Percentiles rank a stretch among this genome's conserved stretches.
phyloP scores from a whole-genome alignment of 2,113 vertebrate genomes.

The Spheniscus mendiculus region DNA sequence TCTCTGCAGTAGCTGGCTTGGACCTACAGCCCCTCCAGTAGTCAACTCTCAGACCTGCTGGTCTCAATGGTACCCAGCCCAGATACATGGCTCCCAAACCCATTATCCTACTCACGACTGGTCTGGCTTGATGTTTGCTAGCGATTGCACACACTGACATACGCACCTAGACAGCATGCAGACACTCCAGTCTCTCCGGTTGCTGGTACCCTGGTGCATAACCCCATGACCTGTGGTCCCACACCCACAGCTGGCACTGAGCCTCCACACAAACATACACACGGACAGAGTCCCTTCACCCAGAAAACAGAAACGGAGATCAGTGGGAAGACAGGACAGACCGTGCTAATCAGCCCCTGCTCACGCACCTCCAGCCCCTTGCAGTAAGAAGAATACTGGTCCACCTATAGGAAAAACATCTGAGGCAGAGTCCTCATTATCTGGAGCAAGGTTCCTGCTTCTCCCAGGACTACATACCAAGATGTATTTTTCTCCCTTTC shows the following conservation, averaged over 20 bases:
- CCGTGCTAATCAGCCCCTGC: not conserved
- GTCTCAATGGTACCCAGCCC: fast-evolving
- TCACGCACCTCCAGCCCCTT: fast-evolving
- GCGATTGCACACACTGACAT: not conserved
- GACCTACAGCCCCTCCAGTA: fast-evolving
- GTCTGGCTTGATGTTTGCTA: not conserved
- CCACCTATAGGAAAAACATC: not conserved
- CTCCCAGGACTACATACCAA: not conserved
- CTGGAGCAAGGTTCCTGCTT: not conserved
- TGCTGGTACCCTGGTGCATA: not conserved
- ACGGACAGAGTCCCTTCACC: not conserved
- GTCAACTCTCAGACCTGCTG: not conserved
- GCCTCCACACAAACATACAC: not conserved
- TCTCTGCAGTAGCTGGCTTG: not conserved
- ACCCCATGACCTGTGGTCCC: not conserved
- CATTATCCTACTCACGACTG: not conserved
- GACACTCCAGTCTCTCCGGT: not conserved
- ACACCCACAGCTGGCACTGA: not conserved
- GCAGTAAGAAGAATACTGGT: not conserved
- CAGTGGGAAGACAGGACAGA: not conserved
- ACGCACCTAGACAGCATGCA: not conserved
- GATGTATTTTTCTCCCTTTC: not conserved
- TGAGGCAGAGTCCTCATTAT: too few relatives aligned
- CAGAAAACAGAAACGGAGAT: not conserved
- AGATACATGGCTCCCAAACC: not conserved